Conservation (phyloP, 1,140 invertebrate genomes). For the Macrocentrus cingulum region DNA sequence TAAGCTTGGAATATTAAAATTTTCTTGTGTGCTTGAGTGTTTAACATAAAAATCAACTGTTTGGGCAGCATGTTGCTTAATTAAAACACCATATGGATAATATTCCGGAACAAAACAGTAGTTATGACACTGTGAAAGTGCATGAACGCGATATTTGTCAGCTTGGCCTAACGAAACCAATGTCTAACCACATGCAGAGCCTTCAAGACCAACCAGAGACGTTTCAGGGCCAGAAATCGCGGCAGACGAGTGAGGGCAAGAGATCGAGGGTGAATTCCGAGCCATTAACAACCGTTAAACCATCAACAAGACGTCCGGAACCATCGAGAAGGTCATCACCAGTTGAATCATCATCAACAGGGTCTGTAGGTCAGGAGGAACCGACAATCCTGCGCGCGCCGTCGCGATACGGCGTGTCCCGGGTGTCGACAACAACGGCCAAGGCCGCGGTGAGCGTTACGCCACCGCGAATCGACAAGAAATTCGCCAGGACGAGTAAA, state of each 20-base stretch:
- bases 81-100: constrained; percentile 2
- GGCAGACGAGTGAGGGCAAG: constrained; percentile 49
- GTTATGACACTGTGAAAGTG: constrained; percentile 25
- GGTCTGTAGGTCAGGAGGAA: constrained; percentile 6
- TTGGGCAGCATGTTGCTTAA: constrained; percentile 12
- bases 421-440: neutral
- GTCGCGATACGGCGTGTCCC: constrained; percentile 11
- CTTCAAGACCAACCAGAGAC: constrained; percentile 34
- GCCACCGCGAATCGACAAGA: constrained; percentile 12
- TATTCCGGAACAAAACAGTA: constrained; percentile 6
- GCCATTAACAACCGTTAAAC: neutral
- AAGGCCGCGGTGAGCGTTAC: constrained; percentile 1
- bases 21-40: neutral
- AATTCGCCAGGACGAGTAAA: constrained; percentile 12
- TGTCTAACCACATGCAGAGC: constrained; percentile 13
- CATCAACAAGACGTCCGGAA: neutral
- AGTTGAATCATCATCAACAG: constrained; percentile 22
- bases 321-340: constrained; percentile 29
- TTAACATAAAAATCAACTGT: neutral
- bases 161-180: constrained; percentile 5
- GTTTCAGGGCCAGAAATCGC: constrained; percentile 53
- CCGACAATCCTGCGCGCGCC: neutral
- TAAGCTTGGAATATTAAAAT: no score
- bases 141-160: constrained; percentile 13
- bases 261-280: no score